Evolutionary conservation across 2,113 vertebrate genomes (phyloP).

Genomic region (zebrafish (Danio rerio)): GRCz12tu NC_133179.1:23019001-23019500

Average conservation of each 20-base stretch:
- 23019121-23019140: background rate
- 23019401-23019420: constrained; percentile 53
- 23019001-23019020: constrained; percentile 64
- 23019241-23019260: background rate
- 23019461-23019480: background rate
- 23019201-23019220: constrained; percentile 18
- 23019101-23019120: constrained; percentile 37
- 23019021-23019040: constrained; percentile 60
- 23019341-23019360: constrained; percentile 52
- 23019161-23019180: constrained; percentile 9
- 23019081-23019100: constrained; percentile 50
- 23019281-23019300: constrained; percentile 10
- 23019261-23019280: constrained; percentile 19
- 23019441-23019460: background rate
- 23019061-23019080: constrained; percentile 59
- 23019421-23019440: constrained; percentile 19
- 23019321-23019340: constrained; percentile 49
- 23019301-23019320: constrained; percentile 41
- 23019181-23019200: background rate
- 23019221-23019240: constrained; percentile 14
- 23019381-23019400: constrained; percentile 24
- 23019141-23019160: background rate
- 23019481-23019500: background rate
- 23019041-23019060: constrained; percentile 63
- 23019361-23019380: constrained; percentile 45